Base-by-base conservation (phyloP, 2,888 invertebrate species). In the Caenorhabditis angaria region DNA sequence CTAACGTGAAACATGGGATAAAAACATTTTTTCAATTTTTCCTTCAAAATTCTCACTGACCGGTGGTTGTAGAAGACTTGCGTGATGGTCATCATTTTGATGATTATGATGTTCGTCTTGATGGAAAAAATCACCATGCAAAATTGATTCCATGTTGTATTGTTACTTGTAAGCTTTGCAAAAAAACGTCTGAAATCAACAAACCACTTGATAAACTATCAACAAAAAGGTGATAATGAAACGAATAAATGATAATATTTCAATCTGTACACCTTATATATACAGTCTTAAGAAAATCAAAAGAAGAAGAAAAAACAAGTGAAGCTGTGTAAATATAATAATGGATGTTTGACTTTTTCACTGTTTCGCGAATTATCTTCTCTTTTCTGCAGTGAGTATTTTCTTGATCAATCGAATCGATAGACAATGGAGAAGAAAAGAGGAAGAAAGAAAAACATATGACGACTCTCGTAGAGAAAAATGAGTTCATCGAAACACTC, bases 121-220 rank as follows among this genome's bases (percentile, higher is more conserved):
- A 53, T 68, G 72, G 51, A 73, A 65, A 35, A 73, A 68, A 14
- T 50, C 62, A 20, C 65, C 72, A 51, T 68, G 68, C 10, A 54
- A 22, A 25, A 73, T 73, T 27, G 72, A 73, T 41, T 73, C 62
- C 72, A 73, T 73, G 14, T 48, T 67, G 47, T 59, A 51, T 3
- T 6, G 10, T 50, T 20, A 22, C 1, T 50, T 50, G 48, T 10
- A 20, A 4, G 48, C 5, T 50, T 24, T 8, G 22, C 22, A 8
- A 50, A 50, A 50, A 50, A 50, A 41, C 3, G 6, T 12, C 41
- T 3, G 6, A 41, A 41, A 41, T 41, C 18, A 41, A 41, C 41
- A 41, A 41, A 41, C 10, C 41, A 41, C n/a, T n/a, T n/a, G n/a
- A n/a, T n/a, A 41, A 41, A 41, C 32, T 32, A 41, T 41, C 10